Evolutionary conservation across 2,888 invertebrate genomes (phyloP).

Genomic region (Adelphocoris suturalis): DNA sequence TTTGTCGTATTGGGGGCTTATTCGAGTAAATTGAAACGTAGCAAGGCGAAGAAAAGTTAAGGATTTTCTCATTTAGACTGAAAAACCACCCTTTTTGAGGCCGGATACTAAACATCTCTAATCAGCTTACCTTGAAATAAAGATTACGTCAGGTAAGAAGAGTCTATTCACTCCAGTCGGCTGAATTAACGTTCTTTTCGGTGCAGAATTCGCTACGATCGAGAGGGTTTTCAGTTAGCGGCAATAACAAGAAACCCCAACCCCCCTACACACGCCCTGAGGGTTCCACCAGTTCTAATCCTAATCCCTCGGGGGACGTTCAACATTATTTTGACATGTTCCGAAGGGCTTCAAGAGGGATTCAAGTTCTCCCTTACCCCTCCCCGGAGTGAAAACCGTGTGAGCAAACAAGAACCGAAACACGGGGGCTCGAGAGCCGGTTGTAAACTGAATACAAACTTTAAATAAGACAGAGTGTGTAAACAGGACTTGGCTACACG

Average conservation of each 20-base stretch:
- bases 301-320: conserved; percentile 64
- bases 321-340: conserved; percentile 68
- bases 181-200: not conserved
- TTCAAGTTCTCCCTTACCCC: conserved; percentile 14
- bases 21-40: too few species aligned
- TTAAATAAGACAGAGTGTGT: conserved; percentile 28
- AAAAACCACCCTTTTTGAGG: too few species aligned
- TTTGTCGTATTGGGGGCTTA: too few species aligned
- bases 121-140: not conserved
- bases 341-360: conserved; percentile 1
- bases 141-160: not conserved
- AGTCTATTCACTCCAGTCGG: not conserved
- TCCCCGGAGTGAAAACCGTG: not conserved
- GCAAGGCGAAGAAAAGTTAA: too few species aligned
- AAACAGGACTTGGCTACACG: conserved; percentile 26
- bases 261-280: not conserved
- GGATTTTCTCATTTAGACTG: too few species aligned
- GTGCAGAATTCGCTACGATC: not conserved
- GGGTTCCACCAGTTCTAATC: conserved; percentile 33
- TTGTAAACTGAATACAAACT: conserved; percentile 35
- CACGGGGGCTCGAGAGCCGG: conserved; percentile 17
- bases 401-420: conserved; percentile 11
- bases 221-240: not conserved
- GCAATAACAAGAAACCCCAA: not conserved
- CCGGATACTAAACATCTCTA: not conserved